Evolutionary conservation across 92 coral and sea anemone genomes (phyloP).

Genomic region (Metridium senile): DNA sequence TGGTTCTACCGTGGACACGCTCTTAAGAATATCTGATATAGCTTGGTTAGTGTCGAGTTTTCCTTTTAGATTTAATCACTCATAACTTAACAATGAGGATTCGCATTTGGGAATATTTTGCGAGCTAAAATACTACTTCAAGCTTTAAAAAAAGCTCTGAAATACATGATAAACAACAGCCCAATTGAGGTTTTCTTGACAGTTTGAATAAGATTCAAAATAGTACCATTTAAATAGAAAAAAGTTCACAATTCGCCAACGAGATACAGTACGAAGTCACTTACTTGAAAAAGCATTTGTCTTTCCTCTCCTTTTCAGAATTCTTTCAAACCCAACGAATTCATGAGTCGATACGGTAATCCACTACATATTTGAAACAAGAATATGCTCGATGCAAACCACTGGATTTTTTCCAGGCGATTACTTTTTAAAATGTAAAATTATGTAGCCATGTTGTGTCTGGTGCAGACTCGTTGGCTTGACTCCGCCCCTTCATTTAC

Average conservation of each 20-base stretch:
- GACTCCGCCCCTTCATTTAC: conserved; percentile 16
- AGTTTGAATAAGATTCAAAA: not conserved
- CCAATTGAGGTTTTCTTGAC: not conserved
- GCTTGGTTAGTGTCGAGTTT: not conserved
- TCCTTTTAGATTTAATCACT: not conserved
- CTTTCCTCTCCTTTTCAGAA: conserved; percentile 3
- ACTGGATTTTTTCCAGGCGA: not conserved
- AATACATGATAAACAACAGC: not conserved
- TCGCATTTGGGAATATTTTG: not conserved
- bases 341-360: conserved; percentile 14
- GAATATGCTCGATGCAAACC: too few species aligned
- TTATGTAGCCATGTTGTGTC: conserved; percentile 24
- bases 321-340: conserved; percentile 20
- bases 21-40: not conserved
- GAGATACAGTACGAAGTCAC: not conserved
- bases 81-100: conserved; percentile 3
- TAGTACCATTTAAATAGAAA: not conserved
- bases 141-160: not conserved
- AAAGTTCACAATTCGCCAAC: conserved; percentile 19
- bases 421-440: not conserved
- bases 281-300: conserved; percentile 17
- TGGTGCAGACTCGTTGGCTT: conserved; percentile 6
- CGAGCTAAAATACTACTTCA: too few species aligned
- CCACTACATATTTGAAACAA: conserved; percentile 18
- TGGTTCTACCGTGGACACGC: too few species aligned